Base-by-base conservation (phyloP, 2,888 invertebrate genomes). In the Callyntrura guangdongensis region DNA sequence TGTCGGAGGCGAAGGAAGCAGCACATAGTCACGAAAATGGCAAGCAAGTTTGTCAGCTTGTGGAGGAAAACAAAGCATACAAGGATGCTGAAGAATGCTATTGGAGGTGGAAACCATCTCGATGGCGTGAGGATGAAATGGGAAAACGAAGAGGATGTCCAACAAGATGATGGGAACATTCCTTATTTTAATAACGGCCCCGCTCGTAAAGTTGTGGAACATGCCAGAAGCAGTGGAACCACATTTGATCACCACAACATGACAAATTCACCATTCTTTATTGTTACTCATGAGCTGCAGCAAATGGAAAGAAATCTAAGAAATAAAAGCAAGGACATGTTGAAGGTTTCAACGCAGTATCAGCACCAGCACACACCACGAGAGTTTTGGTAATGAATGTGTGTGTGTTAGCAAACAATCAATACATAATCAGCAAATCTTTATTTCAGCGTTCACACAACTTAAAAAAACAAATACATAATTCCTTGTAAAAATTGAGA, bases 1-100 rank as follows among this genome's bases (percentile, higher is more conserved):
- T 93, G 92, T 81, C 81, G 92, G 56, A 90, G 87, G 77, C 81
- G 92, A 8, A 27, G 92, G 25, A 56, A 81, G 61, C 77, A 84
- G n/a, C 83, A 90, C 53, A 56, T 92, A 12, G 92, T 91, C 91
- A 87, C 86, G 17, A 90, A 90, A 4, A 89, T 88, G 9, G 91
- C 91, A 8, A 14, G 77, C 27, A 92, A 92, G 74, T 77, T 92
- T 47, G 90, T 4, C 6, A 2, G 36, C 6, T 4, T 36, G 36
- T 36, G 36, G 36, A 36, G 6, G 6, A 36, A 6, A 36, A 6
- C 36, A 36, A 36, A 36, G 12, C 27, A 81, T 59, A 81, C 12
- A 81, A 36, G 47, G 20, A 59, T 17, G 2, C 22, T 14, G 12
- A 61, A 59, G n/a, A 20, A 61, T 45, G 45, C 0, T 53, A 9